These are phyloP conservation scores for Heliconius hermathena DNA, from an alignment of 1,140 invertebrate genomes.

Conservation along the genomic window DNA sequence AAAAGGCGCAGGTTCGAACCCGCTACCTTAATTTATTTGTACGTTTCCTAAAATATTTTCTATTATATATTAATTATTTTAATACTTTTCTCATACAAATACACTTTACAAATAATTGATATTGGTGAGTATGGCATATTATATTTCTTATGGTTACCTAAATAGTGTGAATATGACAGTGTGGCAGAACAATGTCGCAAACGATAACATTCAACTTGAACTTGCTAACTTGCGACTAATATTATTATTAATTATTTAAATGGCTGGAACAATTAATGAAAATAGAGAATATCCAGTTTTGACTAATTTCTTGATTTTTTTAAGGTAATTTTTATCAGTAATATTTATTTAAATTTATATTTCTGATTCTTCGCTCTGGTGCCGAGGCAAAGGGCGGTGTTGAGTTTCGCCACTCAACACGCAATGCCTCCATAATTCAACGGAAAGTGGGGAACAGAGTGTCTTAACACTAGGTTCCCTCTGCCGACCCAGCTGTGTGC, in stretches of 20 bases:
- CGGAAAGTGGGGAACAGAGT: no score
- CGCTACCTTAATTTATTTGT: no score
- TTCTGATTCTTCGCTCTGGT: no score
- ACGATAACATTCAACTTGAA: not conserved
- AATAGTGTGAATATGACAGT: constrained; percentile 1
- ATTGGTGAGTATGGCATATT: not conserved
- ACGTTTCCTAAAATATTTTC: no score
- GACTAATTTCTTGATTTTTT: not conserved
- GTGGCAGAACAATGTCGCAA: not conserved
- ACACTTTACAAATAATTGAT: not conserved
- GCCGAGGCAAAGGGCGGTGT: no score
- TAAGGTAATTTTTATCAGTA: not conserved
- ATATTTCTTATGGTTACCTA: not conserved
- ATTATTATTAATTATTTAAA: not conserved
- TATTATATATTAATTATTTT: no score
- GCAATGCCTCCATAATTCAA: no score
- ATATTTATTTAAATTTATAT: not conserved
- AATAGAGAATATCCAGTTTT: not conserved
- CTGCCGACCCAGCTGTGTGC: no score
- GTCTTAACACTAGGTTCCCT: no score
- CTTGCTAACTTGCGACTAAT: not conserved
- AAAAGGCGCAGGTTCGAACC: no score
- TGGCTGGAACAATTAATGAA: not conserved
- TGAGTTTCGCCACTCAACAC: no score
- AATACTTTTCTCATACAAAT: no score